Evolutionary conservation across 2,888 invertebrate species (phyloP).

Genomic region (Eueremaeus valkanovi): DNA sequence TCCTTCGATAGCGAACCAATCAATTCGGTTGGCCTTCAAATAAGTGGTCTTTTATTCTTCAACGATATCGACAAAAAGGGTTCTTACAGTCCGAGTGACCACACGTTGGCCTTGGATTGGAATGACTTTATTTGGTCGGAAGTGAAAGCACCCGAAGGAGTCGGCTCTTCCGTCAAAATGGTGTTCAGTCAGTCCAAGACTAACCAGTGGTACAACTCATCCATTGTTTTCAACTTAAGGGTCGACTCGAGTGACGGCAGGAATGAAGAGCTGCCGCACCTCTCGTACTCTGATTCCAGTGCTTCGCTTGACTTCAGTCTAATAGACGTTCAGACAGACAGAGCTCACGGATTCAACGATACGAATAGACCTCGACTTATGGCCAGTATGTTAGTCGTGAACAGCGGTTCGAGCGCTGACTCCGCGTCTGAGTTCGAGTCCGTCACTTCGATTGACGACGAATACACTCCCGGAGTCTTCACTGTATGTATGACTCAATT

Average conservation of each 20-base stretch:
- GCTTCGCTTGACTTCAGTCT: not conserved
- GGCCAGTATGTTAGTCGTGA: constrained; percentile 1
- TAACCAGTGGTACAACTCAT: not conserved
- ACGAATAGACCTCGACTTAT: not conserved
- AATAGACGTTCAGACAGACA: not conserved
- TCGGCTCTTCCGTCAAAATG: too few relatives aligned
- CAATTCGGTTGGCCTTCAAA: constrained; percentile 1
- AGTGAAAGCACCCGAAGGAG: not conserved
- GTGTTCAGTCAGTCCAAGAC: not conserved
- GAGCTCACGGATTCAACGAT: not conserved
- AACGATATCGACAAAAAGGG: constrained; percentile 17
- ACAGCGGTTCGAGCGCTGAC: not conserved
- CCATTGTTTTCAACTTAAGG: constrained; percentile 1
- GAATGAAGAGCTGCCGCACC: constrained; percentile 20
- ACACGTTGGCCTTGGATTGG: not conserved
- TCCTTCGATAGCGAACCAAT: not conserved
- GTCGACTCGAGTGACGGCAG: not conserved
- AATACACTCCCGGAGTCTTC: constrained; percentile 41
- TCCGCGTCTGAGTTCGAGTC: not conserved
- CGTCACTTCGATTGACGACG: constrained; percentile 38
- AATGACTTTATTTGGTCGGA: not conserved
- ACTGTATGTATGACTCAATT: constrained; percentile 26
- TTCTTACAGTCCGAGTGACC: not conserved
- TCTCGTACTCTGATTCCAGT: constrained; percentile 10
- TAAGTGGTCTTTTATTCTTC: constrained; percentile 9